phyloP scores from a whole-genome alignment of 35 echinoderm and acorn worm species.

The Patiria miniata region DNA sequence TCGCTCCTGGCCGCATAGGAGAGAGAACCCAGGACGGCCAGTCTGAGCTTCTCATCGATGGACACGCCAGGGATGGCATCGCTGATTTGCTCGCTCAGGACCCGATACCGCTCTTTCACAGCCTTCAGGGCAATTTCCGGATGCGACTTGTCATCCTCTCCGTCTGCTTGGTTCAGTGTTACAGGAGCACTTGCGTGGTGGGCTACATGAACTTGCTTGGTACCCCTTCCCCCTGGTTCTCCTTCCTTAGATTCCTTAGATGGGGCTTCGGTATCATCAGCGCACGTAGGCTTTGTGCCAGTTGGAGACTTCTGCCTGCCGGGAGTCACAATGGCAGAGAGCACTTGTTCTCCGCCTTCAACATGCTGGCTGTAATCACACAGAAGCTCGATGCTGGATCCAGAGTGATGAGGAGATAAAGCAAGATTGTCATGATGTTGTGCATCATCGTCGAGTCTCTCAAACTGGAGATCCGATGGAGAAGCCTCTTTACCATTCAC shows the following conservation, averaged over 20 bases:
- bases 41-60: background rate
- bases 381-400: conserved; percentile 20
- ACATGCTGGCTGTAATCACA: background rate
- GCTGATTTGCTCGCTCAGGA: conserved; percentile 3
- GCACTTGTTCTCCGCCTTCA: background rate
- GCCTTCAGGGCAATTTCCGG: background rate
- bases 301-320: background rate
- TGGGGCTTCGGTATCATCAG: background rate
- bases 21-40: background rate
- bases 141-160: background rate
- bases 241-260: background rate
- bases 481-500: too few relatives aligned
- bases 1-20: background rate
- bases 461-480: too few relatives aligned
- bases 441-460: too few relatives aligned
- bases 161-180: background rate
- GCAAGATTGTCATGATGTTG: too few relatives aligned
- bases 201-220: background rate
- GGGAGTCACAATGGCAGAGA: background rate
- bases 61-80: background rate
- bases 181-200: background rate
- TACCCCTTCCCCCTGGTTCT: background rate
- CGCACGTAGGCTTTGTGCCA: background rate
- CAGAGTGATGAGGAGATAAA: background rate
- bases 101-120: background rate